Evolutionary conservation across 2,113 vertebrate genomes (phyloP).

Genomic region (Antennarius striatus): DNA sequence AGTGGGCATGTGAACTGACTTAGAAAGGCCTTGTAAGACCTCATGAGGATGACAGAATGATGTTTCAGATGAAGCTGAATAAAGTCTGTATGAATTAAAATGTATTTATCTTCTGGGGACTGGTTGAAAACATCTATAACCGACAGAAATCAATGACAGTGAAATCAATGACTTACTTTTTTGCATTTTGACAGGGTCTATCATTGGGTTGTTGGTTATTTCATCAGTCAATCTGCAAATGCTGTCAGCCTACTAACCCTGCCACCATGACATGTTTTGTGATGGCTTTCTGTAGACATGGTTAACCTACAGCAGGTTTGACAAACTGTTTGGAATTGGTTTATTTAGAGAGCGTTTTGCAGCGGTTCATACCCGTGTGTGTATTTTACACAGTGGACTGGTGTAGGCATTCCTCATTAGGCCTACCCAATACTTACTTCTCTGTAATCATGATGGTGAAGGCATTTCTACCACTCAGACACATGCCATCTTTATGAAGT

Average conservation of each 20-base stretch:
- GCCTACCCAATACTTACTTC: background rate
- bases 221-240: background rate
- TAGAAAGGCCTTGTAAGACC: slow-evolving; percentile 53
- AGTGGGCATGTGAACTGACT: slow-evolving; percentile 66
- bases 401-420: slow-evolving; percentile 16
- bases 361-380: slow-evolving; percentile 3
- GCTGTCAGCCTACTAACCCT: background rate
- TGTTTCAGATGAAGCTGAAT: slow-evolving; percentile 11
- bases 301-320: too few relatives aligned
- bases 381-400: slow-evolving; percentile 6
- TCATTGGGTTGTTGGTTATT: too few relatives aligned
- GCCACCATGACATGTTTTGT: too few relatives aligned
- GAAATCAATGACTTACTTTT: too few relatives aligned
- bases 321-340: slow-evolving; percentile 23
- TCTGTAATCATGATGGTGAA: background rate
- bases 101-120: too few relatives aligned
- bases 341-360: slow-evolving; percentile 21
- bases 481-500: too few relatives aligned
- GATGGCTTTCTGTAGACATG: too few relatives aligned
- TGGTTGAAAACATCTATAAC: background rate
- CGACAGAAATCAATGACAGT: background rate
- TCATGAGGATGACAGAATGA: slow-evolving; percentile 38
- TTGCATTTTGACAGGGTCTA: too few relatives aligned
- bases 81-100: background rate
- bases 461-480: background rate